Conservation (phyloP, 2,113 vertebrate genomes). For the Apodemus sylvaticus region DNA sequence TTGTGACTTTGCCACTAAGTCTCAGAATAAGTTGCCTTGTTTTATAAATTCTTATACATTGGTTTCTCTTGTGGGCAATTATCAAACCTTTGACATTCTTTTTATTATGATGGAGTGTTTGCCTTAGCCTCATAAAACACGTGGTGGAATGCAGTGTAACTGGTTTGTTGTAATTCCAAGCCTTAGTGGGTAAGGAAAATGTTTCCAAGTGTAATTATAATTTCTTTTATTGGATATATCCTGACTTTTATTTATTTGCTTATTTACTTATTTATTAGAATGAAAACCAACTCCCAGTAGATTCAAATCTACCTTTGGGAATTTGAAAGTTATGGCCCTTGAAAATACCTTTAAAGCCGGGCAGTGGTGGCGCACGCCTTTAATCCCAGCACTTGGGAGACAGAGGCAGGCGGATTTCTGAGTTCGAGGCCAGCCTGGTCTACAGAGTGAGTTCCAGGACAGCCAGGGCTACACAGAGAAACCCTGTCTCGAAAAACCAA, state of each 20-base stretch:
- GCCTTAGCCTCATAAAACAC: neutral
- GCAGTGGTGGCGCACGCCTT: no score
- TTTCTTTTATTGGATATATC: constrained; percentile 28
- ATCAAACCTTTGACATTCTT: neutral
- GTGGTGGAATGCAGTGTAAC: neutral
- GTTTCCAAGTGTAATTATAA: constrained; percentile 8
- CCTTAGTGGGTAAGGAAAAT: neutral
- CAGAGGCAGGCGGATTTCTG: no score
- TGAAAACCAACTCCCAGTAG: neutral
- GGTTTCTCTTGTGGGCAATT: constrained; percentile 20
- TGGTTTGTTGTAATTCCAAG: neutral
- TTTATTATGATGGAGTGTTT: neutral
- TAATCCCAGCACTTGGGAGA: no score
- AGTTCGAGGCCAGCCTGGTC: no score
- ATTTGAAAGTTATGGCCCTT: constrained; percentile 12
- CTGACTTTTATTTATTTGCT: neutral
- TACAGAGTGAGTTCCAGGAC: no score
- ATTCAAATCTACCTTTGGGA: constrained; percentile 55
- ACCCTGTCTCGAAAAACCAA: no score
- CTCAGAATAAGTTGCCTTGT: neutral
- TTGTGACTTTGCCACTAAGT: neutral
- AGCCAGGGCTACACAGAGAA: no score
- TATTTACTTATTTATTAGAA: neutral
- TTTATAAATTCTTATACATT: neutral
- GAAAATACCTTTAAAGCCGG: no score